phyloP scores from a whole-genome alignment of 2,888 invertebrate species.

The Tanypteryx hageni region DNA sequence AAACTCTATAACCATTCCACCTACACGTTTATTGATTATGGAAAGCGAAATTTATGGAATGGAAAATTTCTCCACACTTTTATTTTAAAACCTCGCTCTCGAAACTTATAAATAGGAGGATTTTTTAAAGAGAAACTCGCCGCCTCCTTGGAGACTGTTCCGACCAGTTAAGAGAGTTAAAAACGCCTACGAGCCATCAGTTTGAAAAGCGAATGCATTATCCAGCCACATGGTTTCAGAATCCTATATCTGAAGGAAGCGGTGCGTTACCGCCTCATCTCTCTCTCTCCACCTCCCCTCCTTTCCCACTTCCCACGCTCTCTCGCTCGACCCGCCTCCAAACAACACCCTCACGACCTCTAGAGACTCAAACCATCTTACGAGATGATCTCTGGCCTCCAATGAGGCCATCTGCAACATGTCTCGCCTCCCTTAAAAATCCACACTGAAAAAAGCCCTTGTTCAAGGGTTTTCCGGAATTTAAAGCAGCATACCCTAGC shows the following conservation, averaged over 20 bases:
- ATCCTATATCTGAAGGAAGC: background rate
- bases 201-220: background rate
- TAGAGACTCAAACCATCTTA: background rate
- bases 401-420: conserved; percentile 8
- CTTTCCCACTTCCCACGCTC: background rate
- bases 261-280: background rate
- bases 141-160: background rate
- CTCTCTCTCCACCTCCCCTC: background rate
- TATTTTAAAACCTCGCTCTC: background rate
- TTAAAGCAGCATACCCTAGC: no score
- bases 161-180: background rate
- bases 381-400: background rate
- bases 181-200: background rate
- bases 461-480: no score
- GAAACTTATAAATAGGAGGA: background rate
- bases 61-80: background rate
- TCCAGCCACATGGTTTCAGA: background rate
- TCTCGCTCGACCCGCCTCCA: background rate
- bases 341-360: background rate
- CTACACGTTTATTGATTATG: background rate
- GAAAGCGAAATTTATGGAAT: background rate
- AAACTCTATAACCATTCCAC: no score
- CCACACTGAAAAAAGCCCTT: no score
- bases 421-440: background rate
- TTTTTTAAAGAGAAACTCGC: background rate